phyloP scores from a whole-genome alignment of 2,888 invertebrate genomes.

The Drosophila phalerata region DNA sequence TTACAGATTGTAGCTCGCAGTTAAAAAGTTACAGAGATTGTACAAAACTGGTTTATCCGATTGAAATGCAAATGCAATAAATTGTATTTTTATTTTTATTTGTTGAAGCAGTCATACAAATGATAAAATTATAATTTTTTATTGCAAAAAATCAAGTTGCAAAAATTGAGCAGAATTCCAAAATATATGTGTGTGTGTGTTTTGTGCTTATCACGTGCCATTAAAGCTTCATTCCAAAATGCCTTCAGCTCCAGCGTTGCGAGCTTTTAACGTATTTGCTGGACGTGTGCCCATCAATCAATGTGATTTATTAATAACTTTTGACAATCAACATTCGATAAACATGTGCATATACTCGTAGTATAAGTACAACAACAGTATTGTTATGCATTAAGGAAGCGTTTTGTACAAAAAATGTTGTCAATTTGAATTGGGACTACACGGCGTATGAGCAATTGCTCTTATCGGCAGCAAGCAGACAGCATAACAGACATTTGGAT shows the following conservation, averaged over 20 bases:
- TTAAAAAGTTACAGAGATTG: neutral
- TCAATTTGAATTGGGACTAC: conserved; percentile 14
- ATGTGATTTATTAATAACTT: conserved; percentile 65
- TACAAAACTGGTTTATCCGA: conserved; percentile 42
- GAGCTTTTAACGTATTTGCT: conserved; percentile 4
- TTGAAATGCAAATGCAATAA: conserved; percentile 32
- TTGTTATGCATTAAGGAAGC: conserved; percentile 14
- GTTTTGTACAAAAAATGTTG: neutral
- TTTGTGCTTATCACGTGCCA: conserved; percentile 63
- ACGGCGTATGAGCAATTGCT: conserved; percentile 38
- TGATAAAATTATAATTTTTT: conserved; percentile 49
- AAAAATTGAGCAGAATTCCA: conserved; percentile 12
- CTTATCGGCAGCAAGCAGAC: conserved; percentile 15
- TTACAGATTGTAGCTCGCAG: neutral
- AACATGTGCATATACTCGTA: conserved; percentile 29
- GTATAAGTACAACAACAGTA: neutral
- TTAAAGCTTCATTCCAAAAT: conserved; percentile 23
- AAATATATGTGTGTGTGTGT: neutral
- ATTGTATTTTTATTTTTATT: conserved; percentile 26
- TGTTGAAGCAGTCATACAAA: conserved; percentile 35
- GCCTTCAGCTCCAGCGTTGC: conserved; percentile 10
- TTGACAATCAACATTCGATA: conserved; percentile 44
- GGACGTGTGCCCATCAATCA: conserved; percentile 65
- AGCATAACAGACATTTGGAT: conserved; percentile 29
- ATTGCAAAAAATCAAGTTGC: conserved; percentile 4